Percentiles rank a stretch among this genome's conserved stretches.
These are phyloP conservation scores for Ceratothoa steindachneri DNA, from an alignment of 2,888 invertebrate genomes.

Conservation along the genomic window DNA sequence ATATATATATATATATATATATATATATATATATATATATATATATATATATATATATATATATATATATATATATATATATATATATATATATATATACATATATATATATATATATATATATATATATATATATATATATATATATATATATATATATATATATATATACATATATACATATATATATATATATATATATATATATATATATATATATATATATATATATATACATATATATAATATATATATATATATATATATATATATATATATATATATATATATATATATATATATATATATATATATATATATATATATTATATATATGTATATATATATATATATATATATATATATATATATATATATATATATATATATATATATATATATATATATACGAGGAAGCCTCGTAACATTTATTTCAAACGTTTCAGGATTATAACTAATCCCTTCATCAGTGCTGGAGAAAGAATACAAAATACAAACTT, in stretches of 20 bases:
- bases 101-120: constrained; percentile 16
- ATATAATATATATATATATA: not conserved
- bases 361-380: constrained; percentile 15
- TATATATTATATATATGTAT: constrained; percentile 17
- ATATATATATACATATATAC: constrained; percentile 22
- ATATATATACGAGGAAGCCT: not conserved
- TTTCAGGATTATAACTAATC: no score
- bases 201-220: constrained; percentile 17
- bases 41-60: constrained; percentile 18
- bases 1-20: constrained; percentile 2
- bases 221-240: constrained; percentile 10
- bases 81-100: constrained; percentile 19
- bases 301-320: constrained; percentile 19
- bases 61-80: constrained; percentile 16
- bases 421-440: no score
- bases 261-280: constrained; percentile 11
- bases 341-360: constrained; percentile 8
- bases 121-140: constrained; percentile 14
- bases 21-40: constrained; percentile 14
- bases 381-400: constrained; percentile 6
- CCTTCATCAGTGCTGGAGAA: no score
- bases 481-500: no score
- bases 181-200: constrained; percentile 19
- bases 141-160: constrained; percentile 23
- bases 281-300: constrained; percentile 15